Evolutionary conservation across 2,888 invertebrate genomes (phyloP).

Genomic region (Emmelina monodactyla): DNA sequence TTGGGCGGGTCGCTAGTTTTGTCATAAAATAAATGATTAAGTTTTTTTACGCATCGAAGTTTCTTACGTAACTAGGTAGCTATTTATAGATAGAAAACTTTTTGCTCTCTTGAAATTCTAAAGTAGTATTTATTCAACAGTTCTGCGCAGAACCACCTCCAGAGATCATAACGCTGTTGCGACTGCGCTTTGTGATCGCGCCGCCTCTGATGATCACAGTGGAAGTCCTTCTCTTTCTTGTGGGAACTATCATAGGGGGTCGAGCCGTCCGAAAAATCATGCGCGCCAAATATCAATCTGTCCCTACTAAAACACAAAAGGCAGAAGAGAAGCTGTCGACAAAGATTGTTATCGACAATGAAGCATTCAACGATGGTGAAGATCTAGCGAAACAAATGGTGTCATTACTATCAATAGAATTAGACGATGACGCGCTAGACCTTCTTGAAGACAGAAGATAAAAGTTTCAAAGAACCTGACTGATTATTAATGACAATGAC

Average conservation of each 20-base stretch:
- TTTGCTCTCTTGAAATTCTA: no score
- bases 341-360: slow-evolving; percentile 31
- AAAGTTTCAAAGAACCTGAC: no score
- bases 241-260: slow-evolving; percentile 49
- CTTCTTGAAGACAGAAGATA: no score
- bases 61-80: no score
- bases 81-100: no score
- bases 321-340: slow-evolving; percentile 23
- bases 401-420: slow-evolving; percentile 38
- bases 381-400: slow-evolving; percentile 39
- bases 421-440: slow-evolving; percentile 31
- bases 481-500: no score
- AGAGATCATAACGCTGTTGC: slow-evolving; percentile 41
- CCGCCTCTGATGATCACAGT: slow-evolving; percentile 56
- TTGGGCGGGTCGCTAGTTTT: no score
- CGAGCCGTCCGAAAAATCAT: slow-evolving; percentile 37
- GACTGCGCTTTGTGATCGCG: slow-evolving; percentile 53
- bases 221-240: slow-evolving; percentile 44
- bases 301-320: slow-evolving; percentile 18
- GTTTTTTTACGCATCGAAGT: no score
- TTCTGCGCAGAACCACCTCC: slow-evolving; percentile 44
- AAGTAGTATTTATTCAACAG: slow-evolving; percentile 21
- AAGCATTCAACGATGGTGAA: slow-evolving; percentile 24
- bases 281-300: slow-evolving; percentile 37
- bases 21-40: no score